phyloP scores from a whole-genome alignment of 2,113 vertebrate species.

The Atlantisia rogersi region DNA sequence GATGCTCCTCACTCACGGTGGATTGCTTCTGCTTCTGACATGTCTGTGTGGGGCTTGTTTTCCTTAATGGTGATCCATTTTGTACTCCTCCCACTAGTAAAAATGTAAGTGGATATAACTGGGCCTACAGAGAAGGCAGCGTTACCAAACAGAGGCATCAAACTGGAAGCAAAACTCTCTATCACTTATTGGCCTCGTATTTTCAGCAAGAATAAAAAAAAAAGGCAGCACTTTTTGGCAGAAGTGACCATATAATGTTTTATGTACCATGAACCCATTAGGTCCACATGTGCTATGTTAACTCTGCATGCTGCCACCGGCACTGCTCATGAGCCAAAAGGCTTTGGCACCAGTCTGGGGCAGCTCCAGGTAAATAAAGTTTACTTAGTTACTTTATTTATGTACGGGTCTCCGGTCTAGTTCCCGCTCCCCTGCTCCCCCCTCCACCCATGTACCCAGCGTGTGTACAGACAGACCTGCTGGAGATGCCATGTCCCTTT shows the following conservation, averaged over 20 bases:
- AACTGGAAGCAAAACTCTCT: not conserved
- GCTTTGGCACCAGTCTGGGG: not conserved
- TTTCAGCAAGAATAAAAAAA: not conserved
- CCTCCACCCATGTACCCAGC: not conserved
- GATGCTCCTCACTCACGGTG: accelerated
- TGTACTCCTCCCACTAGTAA: not conserved
- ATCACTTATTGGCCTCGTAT: not conserved
- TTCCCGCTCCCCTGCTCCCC: not conserved
- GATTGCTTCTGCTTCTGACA: not conserved
- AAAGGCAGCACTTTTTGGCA: not conserved
- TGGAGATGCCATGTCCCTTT: not conserved
- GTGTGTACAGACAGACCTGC: not conserved
- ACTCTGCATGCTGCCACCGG: not conserved
- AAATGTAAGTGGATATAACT: not conserved
- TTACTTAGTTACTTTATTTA: not conserved
- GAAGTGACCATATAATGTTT: not conserved
- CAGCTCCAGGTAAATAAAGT: not conserved
- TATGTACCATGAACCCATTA: not conserved
- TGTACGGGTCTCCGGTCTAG: not conserved
- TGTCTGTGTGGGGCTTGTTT: not conserved
- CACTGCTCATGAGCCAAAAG: not conserved
- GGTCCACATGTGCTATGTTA: not conserved
- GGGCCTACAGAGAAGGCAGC: not conserved
- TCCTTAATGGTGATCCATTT: not conserved
- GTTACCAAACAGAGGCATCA: not conserved